Base-by-base conservation (phyloP, 2,888 invertebrate species). In the Melinopterus prodromus region DNA sequence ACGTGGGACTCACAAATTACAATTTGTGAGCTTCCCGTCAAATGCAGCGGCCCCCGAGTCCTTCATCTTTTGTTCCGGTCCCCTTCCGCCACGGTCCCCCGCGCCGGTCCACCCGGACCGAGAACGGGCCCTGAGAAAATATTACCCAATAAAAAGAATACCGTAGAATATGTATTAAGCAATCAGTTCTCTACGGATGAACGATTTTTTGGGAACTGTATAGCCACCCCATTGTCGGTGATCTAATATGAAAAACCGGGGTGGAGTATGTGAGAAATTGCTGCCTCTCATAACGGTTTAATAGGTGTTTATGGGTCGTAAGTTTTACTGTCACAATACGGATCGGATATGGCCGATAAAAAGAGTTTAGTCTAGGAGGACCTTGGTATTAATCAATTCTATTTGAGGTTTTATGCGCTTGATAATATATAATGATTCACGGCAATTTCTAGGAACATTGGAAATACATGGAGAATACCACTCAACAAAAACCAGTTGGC, bases 1-100 rank as follows among this genome's bases (percentile, higher is more conserved):
- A 79, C 80, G 78, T 86, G 74, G 85, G 86, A 85, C 82, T 85
- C 85, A 85, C 86, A 86, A 86, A 86, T 86, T 85, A 86, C 85
- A 84, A 84, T 86, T 86, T 74, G 74, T 37, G 74, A 74, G 74
- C 74, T 85, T 84, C 83, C 86, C 85, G 86, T 86, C 86, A 86
- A 83, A 83, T 82, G 83, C 86, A 86, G 82, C 80, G 74, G 77
- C 81, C 78, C 78, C 80, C 78, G 83, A 83, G 80, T 80, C 74
- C 81, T 80, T 80, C 81, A 79, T 81, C 81, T 77, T 80, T 80
- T 80, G 78, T 79, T 74, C 7, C 37, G 9, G 26, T 6, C 74
- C 74, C 74, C 74, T 74, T 74, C 35, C 35, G 16, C 35, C 16
- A 2, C 26, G 26, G 3, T 2, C 26, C 26, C 26, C 71, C 74